Evolutionary conservation across 2,113 vertebrate species (phyloP), one percentile per base, ranked within the genome.

Genomic region (Aegotheles bennettii): DNA sequence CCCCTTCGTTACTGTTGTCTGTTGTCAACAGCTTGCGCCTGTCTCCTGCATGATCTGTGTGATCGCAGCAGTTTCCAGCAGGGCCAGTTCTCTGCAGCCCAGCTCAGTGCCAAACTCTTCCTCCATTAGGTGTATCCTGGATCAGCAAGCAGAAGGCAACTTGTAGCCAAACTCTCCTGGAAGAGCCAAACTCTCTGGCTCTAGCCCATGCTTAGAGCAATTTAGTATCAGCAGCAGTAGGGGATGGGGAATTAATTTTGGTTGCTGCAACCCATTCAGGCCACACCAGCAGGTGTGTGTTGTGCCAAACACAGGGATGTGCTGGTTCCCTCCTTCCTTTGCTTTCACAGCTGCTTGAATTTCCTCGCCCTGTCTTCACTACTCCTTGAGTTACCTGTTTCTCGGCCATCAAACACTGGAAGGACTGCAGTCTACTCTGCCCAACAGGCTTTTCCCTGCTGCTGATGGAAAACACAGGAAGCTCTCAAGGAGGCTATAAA

Each of bases 301-400:
- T 14, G 76, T 63, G 54, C 47, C 31, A 11, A 0, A 3, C 11
- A 31, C 38, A 65, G 33, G 4, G 3, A 10, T 70, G 47, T 24
- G 56, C 84, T 84, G 84, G 36, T 71, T 92, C 76, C 65, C 68
- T 80, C 74, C 54, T 69, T 92, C 36, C 63, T 74, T 60, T 70
- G 40, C 73, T 87, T 29, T 48, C 68, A 76, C 53, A 71, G 69
- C 87, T 84, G 84, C 89, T 31, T 81, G 64, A 75, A 63, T 94
- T 92, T 94, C 80, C 43, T 74, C 35, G 13, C 68, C 56, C 65
- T 91, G 80, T 40, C 80, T 94, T 91, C 80, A 59, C 84, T 51
- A 20, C 38, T 84, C 63, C 60, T 83, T 50, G 38, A 21, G 24
- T 94, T 94, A 94, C 95, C 91, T 70, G 33, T 70, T 96, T 90